Base-by-base conservation (phyloP, 2,888 invertebrate genomes). In the Dione vanillae region DNA sequence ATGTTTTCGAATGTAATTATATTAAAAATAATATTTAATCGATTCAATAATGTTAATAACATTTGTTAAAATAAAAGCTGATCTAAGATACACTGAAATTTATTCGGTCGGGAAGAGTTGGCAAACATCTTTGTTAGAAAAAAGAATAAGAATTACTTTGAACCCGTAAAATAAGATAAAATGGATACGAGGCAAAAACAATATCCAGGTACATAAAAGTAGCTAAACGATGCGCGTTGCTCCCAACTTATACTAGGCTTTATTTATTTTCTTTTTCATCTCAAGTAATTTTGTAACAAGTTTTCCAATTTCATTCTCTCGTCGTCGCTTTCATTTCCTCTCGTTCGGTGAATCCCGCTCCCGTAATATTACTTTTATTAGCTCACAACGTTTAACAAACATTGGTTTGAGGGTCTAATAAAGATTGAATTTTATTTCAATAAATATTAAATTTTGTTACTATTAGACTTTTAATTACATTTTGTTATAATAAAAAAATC, bases 281-380 rank as follows among this genome's bases (percentile, higher is more conserved):
- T 84, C 83, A 78, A 85, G 87, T 89, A 90, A 91, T 91, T 90
- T 86, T 85, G 87, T 90, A 91, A 91, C 92, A 92, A 92, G 92
- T 92, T 93, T 92, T 92, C 91, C 92, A 92, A 93, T 92, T 93
- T 92, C 90, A 89, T 91, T 91, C 89, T 90, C 88, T 90, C 86
- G 84, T 90, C 86, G 84, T 88, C 85, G 89, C 87, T 90, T 90
- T 90, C 92, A 92, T 93, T 92, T 93, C 91, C 92, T 91, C 87
- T 82, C 83, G 82, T 85, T 85, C 82, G 82, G 80, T 80, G 83
- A 82, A 82, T 80, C 82, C 82, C 84, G 83, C 84, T 85, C 85
- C 89, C 86, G 88, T 90, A 89, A 89, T 91, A 90, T 89, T 88
- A 89, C 89, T 90, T 91, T 92, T 93, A 92, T 92, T 92, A 91